These are phyloP conservation scores for Druon quercuslanigerum DNA, from an alignment of 1,140 invertebrate genomes.

Conservation along the genomic window DNA sequence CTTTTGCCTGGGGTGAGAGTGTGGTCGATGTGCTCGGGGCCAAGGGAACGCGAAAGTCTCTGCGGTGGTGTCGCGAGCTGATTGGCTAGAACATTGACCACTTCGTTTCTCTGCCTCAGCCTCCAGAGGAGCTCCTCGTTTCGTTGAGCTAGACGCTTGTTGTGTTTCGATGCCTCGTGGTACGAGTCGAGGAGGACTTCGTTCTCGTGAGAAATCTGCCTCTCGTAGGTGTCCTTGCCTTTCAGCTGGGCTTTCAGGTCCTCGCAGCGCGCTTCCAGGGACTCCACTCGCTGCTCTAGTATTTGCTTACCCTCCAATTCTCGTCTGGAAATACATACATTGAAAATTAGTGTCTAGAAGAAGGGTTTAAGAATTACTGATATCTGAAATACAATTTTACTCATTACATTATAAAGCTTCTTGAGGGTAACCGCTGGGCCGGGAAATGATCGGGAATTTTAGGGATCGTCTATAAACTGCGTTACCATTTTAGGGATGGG, in stretches of 20 bases:
- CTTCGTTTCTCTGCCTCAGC: constrained; percentile 85
- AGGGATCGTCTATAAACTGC: too few species aligned
- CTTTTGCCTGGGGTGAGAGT: constrained; percentile 32
- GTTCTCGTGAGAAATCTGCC: constrained; percentile 79
- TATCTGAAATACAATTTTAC: too few species aligned
- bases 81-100: constrained; percentile 76
- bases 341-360: too few species aligned
- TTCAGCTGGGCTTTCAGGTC: constrained; percentile 82
- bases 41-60: constrained; percentile 57
- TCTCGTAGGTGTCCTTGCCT: constrained; percentile 74
- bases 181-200: constrained; percentile 82
- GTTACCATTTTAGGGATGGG: too few species aligned
- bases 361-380: too few species aligned
- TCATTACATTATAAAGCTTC: too few species aligned
- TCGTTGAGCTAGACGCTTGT: constrained; percentile 84
- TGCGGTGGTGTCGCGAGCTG: constrained; percentile 58
- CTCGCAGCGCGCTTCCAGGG: constrained; percentile 81
- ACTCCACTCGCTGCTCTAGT: constrained; percentile 77
- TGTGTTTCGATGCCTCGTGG: constrained; percentile 84
- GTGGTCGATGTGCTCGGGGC: constrained; percentile 59
- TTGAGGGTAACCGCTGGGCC: too few species aligned
- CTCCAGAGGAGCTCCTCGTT: constrained; percentile 93
- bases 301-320: constrained; percentile 78
- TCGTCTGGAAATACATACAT: constrained; percentile 57
- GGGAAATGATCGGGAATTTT: too few species aligned